phyloP scores from a whole-genome alignment of 2,888 invertebrate genomes.

The Ophioninae sp. region DNA sequence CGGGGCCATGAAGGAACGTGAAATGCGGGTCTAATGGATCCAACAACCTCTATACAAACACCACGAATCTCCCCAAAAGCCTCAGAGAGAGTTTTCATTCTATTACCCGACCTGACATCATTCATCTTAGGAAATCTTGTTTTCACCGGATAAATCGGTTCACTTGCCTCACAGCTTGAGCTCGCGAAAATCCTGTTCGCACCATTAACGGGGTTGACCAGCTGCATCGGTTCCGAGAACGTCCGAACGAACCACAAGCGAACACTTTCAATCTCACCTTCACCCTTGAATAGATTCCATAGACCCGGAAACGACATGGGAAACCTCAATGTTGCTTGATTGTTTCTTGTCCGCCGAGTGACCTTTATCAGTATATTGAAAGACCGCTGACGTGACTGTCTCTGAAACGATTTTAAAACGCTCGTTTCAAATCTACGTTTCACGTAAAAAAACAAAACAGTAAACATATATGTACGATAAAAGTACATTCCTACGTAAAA shows the following conservation, averaged over 20 bases:
- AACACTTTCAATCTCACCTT: slow-evolving; percentile 1
- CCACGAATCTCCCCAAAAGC: slow-evolving; percentile 50
- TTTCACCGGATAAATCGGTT: slow-evolving; percentile 60
- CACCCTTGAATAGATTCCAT: background rate
- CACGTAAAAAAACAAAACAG: too few relatives aligned
- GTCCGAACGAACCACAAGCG: background rate
- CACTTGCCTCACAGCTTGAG: slow-evolving; percentile 28
- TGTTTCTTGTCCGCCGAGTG: background rate
- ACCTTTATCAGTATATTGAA: background rate
- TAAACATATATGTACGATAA: too few relatives aligned
- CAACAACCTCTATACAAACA: slow-evolving; percentile 54
- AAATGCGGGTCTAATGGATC: slow-evolving; percentile 66
- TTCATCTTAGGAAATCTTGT: slow-evolving; percentile 70
- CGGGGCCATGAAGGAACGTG: slow-evolving; percentile 43
- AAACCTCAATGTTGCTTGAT: background rate
- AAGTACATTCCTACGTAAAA: too few relatives aligned
- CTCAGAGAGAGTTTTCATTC: slow-evolving; percentile 71
- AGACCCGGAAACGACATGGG: background rate
- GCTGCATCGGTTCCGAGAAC: slow-evolving; percentile 5
- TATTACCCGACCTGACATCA: slow-evolving; percentile 71
- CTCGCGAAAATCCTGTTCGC: slow-evolving; percentile 25
- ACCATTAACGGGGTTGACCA: slow-evolving; percentile 42
- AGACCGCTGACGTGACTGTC: background rate
- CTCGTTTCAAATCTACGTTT: too few relatives aligned
- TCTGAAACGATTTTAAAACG: too few relatives aligned